A percentile compares a stretch with the other conserved stretches of the same genome.
Conservation (phyloP, 2,888 invertebrate genomes). For the Thelaira solivaga region DNA sequence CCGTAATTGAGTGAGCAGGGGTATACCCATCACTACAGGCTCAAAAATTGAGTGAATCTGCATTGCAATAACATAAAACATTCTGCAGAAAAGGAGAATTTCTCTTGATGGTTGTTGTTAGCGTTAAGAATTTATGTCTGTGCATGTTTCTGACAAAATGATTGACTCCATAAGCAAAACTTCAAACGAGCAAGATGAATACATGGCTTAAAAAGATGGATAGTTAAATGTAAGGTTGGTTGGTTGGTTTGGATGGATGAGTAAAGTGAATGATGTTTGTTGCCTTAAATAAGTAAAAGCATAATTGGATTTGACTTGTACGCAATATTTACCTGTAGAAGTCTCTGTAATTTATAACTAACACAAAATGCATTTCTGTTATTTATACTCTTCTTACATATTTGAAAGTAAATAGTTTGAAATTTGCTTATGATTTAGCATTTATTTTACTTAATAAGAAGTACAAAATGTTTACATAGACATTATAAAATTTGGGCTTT, state of each 20-base stretch:
- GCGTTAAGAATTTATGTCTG: conserved; percentile 7
- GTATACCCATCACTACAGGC: too few relatives aligned
- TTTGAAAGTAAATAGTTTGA: neutral
- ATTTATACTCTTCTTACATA: neutral
- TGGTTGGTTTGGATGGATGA: neutral
- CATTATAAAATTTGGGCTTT: neutral
- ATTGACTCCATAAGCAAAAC: conserved; percentile 27
- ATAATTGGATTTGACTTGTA: conserved; percentile 26
- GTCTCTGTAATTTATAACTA: neutral
- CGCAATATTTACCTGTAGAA: neutral
- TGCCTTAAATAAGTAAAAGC: neutral
- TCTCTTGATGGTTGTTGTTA: too few relatives aligned
- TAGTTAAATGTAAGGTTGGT: neutral
- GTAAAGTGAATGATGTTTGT: conserved; percentile 6
- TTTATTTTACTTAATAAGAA: conserved; percentile 29
- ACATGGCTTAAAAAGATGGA: neutral
- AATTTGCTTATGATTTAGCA: conserved; percentile 20
- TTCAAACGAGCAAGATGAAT: conserved; percentile 18
- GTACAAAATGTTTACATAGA: conserved; percentile 1
- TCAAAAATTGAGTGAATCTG: too few relatives aligned
- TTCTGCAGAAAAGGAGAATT: too few relatives aligned
- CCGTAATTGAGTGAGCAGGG: too few relatives aligned
- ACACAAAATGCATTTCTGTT: neutral
- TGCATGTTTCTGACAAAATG: conserved; percentile 30
- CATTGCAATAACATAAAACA: too few relatives aligned